These are phyloP conservation scores for Steinernema hermaphroditum DNA, from an alignment of 2,888 invertebrate species.

Conservation along the genomic window DNA sequence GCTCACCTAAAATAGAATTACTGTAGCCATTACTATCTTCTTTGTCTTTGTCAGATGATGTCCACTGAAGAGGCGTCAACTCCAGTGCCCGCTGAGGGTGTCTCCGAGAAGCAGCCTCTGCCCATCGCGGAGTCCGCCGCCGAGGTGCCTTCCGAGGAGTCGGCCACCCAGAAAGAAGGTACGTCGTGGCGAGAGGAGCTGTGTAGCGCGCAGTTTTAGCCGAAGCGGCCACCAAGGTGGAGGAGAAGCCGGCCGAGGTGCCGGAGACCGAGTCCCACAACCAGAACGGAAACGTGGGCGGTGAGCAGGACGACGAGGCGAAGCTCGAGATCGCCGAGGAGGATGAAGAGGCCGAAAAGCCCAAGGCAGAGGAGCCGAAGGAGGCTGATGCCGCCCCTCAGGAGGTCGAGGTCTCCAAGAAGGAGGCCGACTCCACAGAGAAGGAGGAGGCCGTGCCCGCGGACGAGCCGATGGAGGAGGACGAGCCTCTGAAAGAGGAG, in stretches of 20 bases:
- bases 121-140: slow-evolving; percentile 32
- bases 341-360: slow-evolving; percentile 32
- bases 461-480: slow-evolving; percentile 35
- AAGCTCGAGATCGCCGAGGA: slow-evolving; percentile 23
- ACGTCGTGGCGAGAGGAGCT: background rate
- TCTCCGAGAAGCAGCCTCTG: slow-evolving; percentile 20
- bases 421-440: no score
- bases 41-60: slow-evolving; percentile 21
- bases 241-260: slow-evolving; percentile 21
- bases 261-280: no score
- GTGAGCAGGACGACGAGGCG: background rate
- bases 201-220: background rate
- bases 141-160: slow-evolving; percentile 22
- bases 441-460: slow-evolving; percentile 16
- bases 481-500: slow-evolving; percentile 35
- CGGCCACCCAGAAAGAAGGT: slow-evolving; percentile 2
- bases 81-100: slow-evolving; percentile 32
- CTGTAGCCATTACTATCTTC: background rate
- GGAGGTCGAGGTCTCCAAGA: no score
- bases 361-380: slow-evolving; percentile 25
- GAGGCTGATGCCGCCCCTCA: no score
- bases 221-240: slow-evolving; percentile 15
- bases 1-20: no score
- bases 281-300: slow-evolving; percentile 22
- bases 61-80: slow-evolving; percentile 36